phyloP scores from a whole-genome alignment of 1,140 invertebrate genomes.

The Muscidifurax raptorellus region DNA sequence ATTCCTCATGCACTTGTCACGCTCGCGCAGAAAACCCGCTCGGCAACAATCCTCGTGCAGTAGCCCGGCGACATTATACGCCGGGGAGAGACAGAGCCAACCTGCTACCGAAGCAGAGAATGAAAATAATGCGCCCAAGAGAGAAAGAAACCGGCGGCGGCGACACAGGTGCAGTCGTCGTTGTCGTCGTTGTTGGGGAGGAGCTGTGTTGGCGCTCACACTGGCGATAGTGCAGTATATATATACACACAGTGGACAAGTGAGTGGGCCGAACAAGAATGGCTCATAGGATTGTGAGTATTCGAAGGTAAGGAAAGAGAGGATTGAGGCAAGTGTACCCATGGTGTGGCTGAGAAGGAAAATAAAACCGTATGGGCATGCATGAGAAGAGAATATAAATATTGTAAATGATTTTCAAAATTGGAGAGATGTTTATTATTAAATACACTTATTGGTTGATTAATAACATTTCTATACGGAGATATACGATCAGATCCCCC shows the following conservation, averaged over 20 bases:
- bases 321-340: background rate
- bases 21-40: slow-evolving; percentile 3
- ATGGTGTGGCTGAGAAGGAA: too few relatives aligned
- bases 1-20: slow-evolving; percentile 29
- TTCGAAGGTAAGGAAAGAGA: background rate
- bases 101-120: background rate
- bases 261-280: background rate
- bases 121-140: slow-evolving; percentile 50
- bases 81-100: slow-evolving; percentile 57
- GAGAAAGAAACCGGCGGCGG: slow-evolving; percentile 53
- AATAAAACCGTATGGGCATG: too few relatives aligned
- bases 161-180: slow-evolving; percentile 57
- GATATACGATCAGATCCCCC: too few relatives aligned
- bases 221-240: background rate
- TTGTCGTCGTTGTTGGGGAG: background rate
- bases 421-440: too few relatives aligned
- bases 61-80: slow-evolving; percentile 36
- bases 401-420: too few relatives aligned
- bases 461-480: too few relatives aligned
- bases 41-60: slow-evolving; percentile 30
- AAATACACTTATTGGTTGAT: too few relatives aligned
- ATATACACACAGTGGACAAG: background rate
- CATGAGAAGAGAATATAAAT: too few relatives aligned
- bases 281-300: background rate
- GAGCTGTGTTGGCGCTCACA: background rate